Base-by-base conservation (phyloP, 2,113 vertebrate species). In the Heterocephalus glaber region DNA sequence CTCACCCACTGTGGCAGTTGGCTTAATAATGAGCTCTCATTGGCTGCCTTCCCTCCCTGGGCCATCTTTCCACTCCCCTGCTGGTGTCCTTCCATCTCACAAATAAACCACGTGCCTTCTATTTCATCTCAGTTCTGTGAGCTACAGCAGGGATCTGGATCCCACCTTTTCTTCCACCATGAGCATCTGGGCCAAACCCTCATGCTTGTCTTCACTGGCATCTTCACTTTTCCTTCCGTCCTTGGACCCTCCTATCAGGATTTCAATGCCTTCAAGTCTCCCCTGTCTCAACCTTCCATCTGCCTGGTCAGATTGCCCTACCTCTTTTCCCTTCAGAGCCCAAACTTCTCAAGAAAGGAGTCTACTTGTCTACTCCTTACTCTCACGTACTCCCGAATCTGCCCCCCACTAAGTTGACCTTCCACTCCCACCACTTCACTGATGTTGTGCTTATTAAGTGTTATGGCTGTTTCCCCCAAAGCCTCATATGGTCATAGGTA, bases 261-360 rank as follows among this genome's bases (percentile, higher is more conserved):
- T n/a, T 72, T 66, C 35, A 72, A 86, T 83, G 16, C 47, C 17
- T 92, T 30, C 30, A 63, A 2, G 66, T 63, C 33, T 8, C 47
- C 91, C 61, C 54, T 33, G 10, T 66, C 33, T 77, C 58, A 66
- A 61, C 35, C 19, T 93, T 60, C 63, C 54, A 8, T 38, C 4
- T 35, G 66, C 35, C 47, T 54, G 35, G 30, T 88, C 65, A 83
- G 44, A 77, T 10, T 24, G 28, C 33, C 54, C n/a, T 2, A 30
- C 17, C 63, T 66, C 58, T 66, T 85, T 95, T 95, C 68, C 94
- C 52, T 61, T 95, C 60, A 82, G 79, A 96, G 38, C 16, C 11
- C 41, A 72, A 20, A 90, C 47, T 44, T 83, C 35, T 52, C 58
- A 47, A n/a, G 13, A 84, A 90, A 77, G 20, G 22, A 83, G 9